Evolutionary conservation across 2,888 invertebrate species (phyloP).

Genomic region (Catocala sponsa): DNA sequence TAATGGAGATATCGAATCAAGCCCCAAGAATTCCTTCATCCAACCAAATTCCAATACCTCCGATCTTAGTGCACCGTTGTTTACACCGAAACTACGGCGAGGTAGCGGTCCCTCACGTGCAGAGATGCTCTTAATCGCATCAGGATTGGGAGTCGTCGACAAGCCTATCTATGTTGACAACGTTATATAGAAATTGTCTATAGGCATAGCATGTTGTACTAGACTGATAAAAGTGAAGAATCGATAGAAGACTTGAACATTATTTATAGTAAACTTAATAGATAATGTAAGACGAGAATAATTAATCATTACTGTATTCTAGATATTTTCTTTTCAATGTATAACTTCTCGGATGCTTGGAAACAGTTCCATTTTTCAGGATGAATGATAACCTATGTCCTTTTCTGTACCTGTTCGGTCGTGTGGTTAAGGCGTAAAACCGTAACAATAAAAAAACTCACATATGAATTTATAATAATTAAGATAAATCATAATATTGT

Average conservation of each 20-base stretch:
- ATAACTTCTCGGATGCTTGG: too few relatives aligned
- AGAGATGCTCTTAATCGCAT: constrained; percentile 49
- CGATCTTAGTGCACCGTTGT: constrained; percentile 9
- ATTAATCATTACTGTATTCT: too few relatives aligned
- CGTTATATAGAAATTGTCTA: neutral
- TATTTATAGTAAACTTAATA: too few relatives aligned
- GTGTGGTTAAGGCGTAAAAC: neutral
- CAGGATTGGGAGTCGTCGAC: constrained; percentile 40
- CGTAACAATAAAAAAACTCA: too few relatives aligned
- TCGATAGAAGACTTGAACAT: too few relatives aligned
- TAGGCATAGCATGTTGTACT: too few relatives aligned
- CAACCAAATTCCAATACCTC: constrained; percentile 17
- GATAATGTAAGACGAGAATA: too few relatives aligned
- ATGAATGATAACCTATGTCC: neutral
- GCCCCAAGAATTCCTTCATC: constrained; percentile 1
- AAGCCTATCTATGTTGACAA: constrained; percentile 1
- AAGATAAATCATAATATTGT: too few relatives aligned
- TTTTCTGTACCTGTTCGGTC: constrained; percentile 1
- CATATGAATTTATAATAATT: too few relatives aligned
- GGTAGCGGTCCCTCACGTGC: constrained; percentile 20
- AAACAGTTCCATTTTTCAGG: too few relatives aligned
- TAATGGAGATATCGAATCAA: constrained; percentile 3
- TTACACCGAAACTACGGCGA: constrained; percentile 12
- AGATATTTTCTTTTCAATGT: too few relatives aligned
- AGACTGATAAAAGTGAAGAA: too few relatives aligned